Conservation (phyloP, 1,140 invertebrate species). For the Andricus grossulariae region DNA sequence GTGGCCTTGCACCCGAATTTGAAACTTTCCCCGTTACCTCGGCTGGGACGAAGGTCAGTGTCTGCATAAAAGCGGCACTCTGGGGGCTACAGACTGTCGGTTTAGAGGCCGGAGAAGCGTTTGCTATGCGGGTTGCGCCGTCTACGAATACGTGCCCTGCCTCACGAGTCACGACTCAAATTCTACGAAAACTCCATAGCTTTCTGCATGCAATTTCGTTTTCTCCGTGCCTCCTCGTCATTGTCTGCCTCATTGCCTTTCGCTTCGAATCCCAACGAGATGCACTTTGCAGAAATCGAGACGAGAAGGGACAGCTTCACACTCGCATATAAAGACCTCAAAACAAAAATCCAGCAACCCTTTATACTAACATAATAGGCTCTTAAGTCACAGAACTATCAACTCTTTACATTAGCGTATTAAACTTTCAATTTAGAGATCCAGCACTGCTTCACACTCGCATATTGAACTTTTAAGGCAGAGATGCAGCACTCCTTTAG, state of each 20-base stretch:
- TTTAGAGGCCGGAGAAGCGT: slow-evolving; percentile 63
- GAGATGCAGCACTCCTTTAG: too few species aligned
- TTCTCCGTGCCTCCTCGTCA: slow-evolving; percentile 54
- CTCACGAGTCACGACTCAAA: slow-evolving; percentile 73
- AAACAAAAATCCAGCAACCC: too few species aligned
- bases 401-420: too few species aligned
- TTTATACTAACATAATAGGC: too few species aligned
- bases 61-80: slow-evolving; percentile 74
- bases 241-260: slow-evolving; percentile 48
- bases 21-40: slow-evolving; percentile 73
- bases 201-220: slow-evolving; percentile 68
- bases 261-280: slow-evolving; percentile 12
- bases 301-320: not conserved
- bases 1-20: slow-evolving; percentile 74
- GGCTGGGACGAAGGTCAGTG: slow-evolving; percentile 74
- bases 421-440: too few species aligned
- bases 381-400: too few species aligned
- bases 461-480: too few species aligned
- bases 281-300: not conserved
- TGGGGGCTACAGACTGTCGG: slow-evolving; percentile 67
- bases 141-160: slow-evolving; percentile 72
- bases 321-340: too few species aligned
- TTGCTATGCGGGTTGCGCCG: slow-evolving; percentile 75
- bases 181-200: slow-evolving; percentile 71
- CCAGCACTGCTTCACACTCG: too few species aligned